These are phyloP conservation scores for Pentamera pediparva DNA, from an alignment of 53 echinoderm and acorn worm species.

Conservation along the genomic window DNA sequence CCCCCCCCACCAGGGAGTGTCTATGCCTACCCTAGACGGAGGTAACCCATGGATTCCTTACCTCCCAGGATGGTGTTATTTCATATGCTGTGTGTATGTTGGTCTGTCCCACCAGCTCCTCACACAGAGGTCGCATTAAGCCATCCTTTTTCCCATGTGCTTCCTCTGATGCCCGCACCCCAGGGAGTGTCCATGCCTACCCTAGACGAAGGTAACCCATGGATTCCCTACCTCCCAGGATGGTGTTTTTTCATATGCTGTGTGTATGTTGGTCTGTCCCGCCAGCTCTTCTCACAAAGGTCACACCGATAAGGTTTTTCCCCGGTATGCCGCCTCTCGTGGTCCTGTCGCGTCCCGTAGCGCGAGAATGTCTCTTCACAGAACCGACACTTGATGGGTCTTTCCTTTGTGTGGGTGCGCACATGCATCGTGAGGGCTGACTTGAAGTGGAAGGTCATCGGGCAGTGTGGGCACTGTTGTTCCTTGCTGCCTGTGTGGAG, in stretches of 20 bases:
- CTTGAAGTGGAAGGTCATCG: not conserved
- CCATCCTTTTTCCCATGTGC: not conserved
- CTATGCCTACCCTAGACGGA: too few relatives aligned
- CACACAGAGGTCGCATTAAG: not conserved
- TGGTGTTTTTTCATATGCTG: conserved; percentile 16
- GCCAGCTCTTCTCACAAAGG: conserved; percentile 2
- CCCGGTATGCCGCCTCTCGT: conserved; percentile 13
- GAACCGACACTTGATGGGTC: not conserved
- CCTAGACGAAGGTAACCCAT: too few relatives aligned
- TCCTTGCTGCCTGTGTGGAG: not conserved
- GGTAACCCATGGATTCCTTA: too few relatives aligned
- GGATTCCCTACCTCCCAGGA: conserved; percentile 14
- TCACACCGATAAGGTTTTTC: conserved; percentile 5
- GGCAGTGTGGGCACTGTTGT: not conserved
- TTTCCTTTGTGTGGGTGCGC: conserved; percentile 3
- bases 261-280: not conserved
- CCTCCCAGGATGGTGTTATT: conserved; percentile 5
- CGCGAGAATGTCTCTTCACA: conserved; percentile 5
- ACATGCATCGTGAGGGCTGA: not conserved
- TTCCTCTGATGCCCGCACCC: conserved; percentile 1
- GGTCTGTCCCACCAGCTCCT: not conserved
- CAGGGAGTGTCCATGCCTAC: too few relatives aligned
- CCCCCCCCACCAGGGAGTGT: too few relatives aligned
- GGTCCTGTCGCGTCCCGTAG: not conserved
- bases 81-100: conserved; percentile 2